Base-by-base conservation (phyloP, 2,113 vertebrate species). In the Gymnorhina tibicen region DNA sequence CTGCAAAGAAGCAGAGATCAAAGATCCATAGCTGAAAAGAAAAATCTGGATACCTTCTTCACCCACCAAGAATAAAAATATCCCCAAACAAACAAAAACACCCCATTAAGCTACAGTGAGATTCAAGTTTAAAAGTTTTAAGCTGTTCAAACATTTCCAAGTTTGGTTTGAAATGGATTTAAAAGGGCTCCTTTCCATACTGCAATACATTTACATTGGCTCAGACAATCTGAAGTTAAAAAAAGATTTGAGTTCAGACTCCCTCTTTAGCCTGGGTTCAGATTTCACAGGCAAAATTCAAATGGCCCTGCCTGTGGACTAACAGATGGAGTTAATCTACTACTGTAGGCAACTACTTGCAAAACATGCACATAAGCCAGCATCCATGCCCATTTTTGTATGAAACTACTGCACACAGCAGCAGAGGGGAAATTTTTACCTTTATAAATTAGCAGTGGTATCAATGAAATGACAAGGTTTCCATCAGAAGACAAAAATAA, bases 321-420 rank as follows among this genome's bases (percentile, higher is more conserved):
- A 68, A 82, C 95, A 96, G 93, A 87, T 95, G 96, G 95, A 96
- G 21, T 96, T 93, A 84, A 94, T 96, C 60, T 93, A 66, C 85
- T 89, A 91, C 78, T 2, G 24, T 62, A 83, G 67, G 67, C 28
- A 93, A 80, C 66, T 68, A 22, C 66, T 91, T 87, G 44, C 58
- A 85, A 85, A 95, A 64, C 49, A 79, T 0, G 0, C 44, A 58
- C 30, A 52, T 28, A 42, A 87, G 42, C 8, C 30, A 85, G 26
- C 22, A 76, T 79, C 60, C 8, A 1, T 85, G 23, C 26, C 26
- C 62, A 16, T 50, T 85, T 95, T 53, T 79, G 22, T 37, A 47
- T 46, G 41, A 85, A 91, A 94, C 23, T 62, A 49, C 70, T 41
- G 16, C 62, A 50, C 32, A 46, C 17, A 82, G 24, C 32, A 69